Conservation (phyloP, 2,888 invertebrate species). For the Pedicia rivosa region DNA sequence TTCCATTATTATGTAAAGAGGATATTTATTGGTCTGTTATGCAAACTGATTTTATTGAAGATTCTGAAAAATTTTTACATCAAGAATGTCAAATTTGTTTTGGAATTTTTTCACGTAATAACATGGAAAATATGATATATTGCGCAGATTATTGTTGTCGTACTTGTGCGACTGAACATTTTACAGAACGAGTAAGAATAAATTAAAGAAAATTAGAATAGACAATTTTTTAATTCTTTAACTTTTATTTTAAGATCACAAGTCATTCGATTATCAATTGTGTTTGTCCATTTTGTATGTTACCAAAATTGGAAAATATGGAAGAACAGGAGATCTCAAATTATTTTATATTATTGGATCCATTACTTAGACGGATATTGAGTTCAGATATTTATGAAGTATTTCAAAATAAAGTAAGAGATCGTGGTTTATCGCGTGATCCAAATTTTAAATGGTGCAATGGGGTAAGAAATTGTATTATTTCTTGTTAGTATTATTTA, state of each 20-base stretch:
- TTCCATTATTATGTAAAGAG: no score
- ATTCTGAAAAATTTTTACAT: no score
- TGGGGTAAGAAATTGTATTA: no score
- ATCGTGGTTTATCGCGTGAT: constrained; percentile 79
- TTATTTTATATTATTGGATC: constrained; percentile 82
- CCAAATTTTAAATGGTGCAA: constrained; percentile 94
- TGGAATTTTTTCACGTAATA: constrained; percentile 66
- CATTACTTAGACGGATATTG: constrained; percentile 67
- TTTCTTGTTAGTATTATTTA: no score
- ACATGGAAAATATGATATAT: constrained; percentile 82
- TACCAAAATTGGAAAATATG: constrained; percentile 56
- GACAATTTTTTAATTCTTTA: no score
- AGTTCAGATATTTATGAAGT: constrained; percentile 70
- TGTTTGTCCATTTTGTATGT: constrained; percentile 82
- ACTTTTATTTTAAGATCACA: no score
- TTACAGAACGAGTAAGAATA: constrained; percentile 82
- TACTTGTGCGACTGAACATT: constrained; percentile 79
- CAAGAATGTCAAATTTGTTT: constrained; percentile 89
- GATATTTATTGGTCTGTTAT: no score
- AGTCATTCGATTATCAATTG: constrained; percentile 82
- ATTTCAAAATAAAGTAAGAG: constrained; percentile 81
- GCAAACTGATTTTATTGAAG: no score
- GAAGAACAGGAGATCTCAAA: constrained; percentile 58
- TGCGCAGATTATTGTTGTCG: constrained; percentile 80
- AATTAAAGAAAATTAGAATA: no score